Conservation (phyloP, 2,888 invertebrate genomes). For the Endotricha flammealis region DNA sequence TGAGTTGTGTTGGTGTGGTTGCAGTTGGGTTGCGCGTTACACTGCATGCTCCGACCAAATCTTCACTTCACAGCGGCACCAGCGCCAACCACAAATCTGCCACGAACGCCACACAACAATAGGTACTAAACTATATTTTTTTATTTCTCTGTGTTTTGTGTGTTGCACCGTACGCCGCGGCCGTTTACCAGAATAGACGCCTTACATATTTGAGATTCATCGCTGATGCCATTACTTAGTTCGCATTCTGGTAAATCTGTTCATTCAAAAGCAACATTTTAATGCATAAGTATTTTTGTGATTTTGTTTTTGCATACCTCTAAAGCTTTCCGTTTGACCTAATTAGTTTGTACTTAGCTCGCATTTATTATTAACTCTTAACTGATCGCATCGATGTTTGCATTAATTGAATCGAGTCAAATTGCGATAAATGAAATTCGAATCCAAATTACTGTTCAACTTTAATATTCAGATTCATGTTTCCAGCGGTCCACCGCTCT, state of each 20-base stretch:
- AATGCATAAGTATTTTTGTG: slow-evolving; percentile 70
- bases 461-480: background rate
- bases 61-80: slow-evolving; percentile 77
- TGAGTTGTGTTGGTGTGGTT: slow-evolving; percentile 82
- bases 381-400: slow-evolving; percentile 51
- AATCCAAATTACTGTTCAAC: background rate
- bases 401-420: slow-evolving; percentile 18
- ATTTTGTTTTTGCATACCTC: slow-evolving; percentile 57
- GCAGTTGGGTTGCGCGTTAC: slow-evolving; percentile 94
- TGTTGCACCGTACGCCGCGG: slow-evolving; percentile 72
- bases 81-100: slow-evolving; percentile 76
- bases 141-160: slow-evolving; percentile 73
- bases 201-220: slow-evolving; percentile 50
- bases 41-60: slow-evolving; percentile 90
- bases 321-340: slow-evolving; percentile 63
- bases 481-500: background rate
- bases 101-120: slow-evolving; percentile 77
- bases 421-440: background rate
- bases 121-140: slow-evolving; percentile 75
- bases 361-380: slow-evolving; percentile 64
- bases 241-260: slow-evolving; percentile 55
- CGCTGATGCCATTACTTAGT: slow-evolving; percentile 60
- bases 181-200: slow-evolving; percentile 62
- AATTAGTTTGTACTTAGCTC: slow-evolving; percentile 49
- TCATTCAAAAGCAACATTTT: slow-evolving; percentile 70